phyloP scores from a whole-genome alignment of 2,113 vertebrate genomes.

The Myrmecobius fasciatus region DNA sequence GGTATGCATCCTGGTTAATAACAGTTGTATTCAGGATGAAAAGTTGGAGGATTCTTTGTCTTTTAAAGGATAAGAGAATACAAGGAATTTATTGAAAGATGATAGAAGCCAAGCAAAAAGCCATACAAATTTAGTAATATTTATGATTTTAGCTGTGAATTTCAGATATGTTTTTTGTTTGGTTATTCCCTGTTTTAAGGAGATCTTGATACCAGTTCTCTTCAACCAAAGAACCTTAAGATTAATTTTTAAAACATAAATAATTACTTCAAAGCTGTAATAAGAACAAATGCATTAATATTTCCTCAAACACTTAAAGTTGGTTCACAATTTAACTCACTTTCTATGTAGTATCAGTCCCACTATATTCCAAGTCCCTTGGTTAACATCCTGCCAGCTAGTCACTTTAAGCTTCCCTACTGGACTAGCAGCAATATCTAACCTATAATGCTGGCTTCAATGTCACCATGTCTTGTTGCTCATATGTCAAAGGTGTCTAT shows the following conservation, averaged over 20 bases:
- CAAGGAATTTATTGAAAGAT: neutral
- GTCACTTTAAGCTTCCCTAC: neutral
- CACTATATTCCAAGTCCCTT: neutral
- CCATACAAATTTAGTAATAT: neutral
- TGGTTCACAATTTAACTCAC: neutral
- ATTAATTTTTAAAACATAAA: neutral
- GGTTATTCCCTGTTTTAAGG: neutral
- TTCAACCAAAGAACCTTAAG: neutral
- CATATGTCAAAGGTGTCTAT: neutral
- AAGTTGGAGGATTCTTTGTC: constrained; percentile 8
- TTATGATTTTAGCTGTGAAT: neutral
- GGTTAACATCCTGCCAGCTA: neutral
- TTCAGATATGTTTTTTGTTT: constrained; percentile 4
- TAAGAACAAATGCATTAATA: neutral
- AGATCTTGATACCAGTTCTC: neutral
- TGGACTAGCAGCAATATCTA: neutral
- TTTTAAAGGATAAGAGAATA: neutral
- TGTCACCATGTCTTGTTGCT: neutral
- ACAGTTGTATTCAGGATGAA: constrained; percentile 30
- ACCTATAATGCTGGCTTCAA: neutral
- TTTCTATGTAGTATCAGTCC: neutral
- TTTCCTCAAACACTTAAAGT: neutral
- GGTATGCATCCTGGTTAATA: neutral
- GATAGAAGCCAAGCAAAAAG: neutral
- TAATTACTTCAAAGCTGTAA: neutral